Conservation (phyloP, 2,888 invertebrate species). For the Leptinotarsa tumamoca region DNA sequence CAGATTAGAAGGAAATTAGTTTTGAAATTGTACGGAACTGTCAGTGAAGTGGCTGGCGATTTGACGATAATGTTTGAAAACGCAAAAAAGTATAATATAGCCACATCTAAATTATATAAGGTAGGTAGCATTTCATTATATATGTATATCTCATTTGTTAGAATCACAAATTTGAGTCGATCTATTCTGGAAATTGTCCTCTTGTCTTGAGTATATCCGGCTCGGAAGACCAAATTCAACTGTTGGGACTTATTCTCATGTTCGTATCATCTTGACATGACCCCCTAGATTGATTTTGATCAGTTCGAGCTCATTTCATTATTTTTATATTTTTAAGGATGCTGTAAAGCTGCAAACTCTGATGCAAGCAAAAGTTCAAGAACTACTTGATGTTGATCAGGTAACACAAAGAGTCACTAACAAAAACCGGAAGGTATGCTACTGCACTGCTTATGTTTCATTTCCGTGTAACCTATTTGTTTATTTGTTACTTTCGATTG, state of each 20-base stretch:
- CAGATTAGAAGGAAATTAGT: constrained; percentile 90
- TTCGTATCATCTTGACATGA: background rate
- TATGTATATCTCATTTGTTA: background rate
- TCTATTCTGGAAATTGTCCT: too few relatives aligned
- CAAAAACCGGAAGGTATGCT: constrained; percentile 63
- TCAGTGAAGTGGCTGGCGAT: constrained; percentile 92
- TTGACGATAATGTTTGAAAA: constrained; percentile 98
- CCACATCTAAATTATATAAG: constrained; percentile 84
- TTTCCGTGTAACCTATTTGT: constrained; percentile 31
- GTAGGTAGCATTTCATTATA: constrained; percentile 62
- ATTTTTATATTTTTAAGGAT: constrained; percentile 67
- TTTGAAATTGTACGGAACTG: constrained; percentile 83
- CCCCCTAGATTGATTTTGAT: too few relatives aligned
- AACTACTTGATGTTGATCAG: constrained; percentile 75
- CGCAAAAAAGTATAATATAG: constrained; percentile 89
- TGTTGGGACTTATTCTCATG: background rate
- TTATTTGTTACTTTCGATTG: constrained; percentile 16
- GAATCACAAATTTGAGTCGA: too few relatives aligned
- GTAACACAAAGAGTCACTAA: constrained; percentile 69
- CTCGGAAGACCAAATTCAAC: background rate
- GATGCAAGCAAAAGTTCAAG: constrained; percentile 79
- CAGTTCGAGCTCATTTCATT: background rate
- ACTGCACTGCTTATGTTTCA: constrained; percentile 48
- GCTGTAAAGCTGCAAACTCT: constrained; percentile 79
- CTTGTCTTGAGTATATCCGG: background rate